Base-by-base conservation (phyloP, 1,140 invertebrate genomes). In the Helicorthomorpha holstii region DNA sequence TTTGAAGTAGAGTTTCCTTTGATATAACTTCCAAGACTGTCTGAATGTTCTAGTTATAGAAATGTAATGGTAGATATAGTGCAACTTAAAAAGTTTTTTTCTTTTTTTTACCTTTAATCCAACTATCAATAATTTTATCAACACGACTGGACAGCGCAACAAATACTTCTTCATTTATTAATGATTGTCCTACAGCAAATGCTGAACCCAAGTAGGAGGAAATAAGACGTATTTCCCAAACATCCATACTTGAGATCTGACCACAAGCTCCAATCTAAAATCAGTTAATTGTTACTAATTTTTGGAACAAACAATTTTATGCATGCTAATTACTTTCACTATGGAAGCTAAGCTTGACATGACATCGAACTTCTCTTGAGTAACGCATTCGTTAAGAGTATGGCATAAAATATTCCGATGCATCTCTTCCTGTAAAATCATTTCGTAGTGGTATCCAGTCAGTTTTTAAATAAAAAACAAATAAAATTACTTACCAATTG, bases 341-440 rank as follows among this genome's bases (percentile, higher is more conserved):
- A 41, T 4, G 21, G 52, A 26, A 26, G 82, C 69, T 74, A 81
- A 85, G 51, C 83, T 72, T 2, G 82, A 77, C 54, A 93, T 64
- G 21, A 85, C 73, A 60, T 81, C 80, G 49, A 87, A 68, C 63
- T 87, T 87, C 66, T 94, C 88, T 61, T 81, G 80, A 1, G 85
- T 78, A 0, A 89, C 80, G 54, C 85, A 90, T 63, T 91, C 85
- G 60, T 90, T 89, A 27, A 86, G 78, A 24, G 88, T 68, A 60
- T 79, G 76, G 26, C 80, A 80, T 29, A 92, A 67, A 16, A 75
- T 72, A 62, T 88, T 81, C 29, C 79, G 66, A 24, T 60, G 56
- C 22, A 57, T 51, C 26, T 54, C 58, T 52, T 66, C 62, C 63
- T 65, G 49, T 2, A 42, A 54, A 48, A 42, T 25, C 44, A 3